Evolutionary conservation across 2,113 vertebrate genomes (phyloP).

Genomic region (Lipotes vexillifer): DNA sequence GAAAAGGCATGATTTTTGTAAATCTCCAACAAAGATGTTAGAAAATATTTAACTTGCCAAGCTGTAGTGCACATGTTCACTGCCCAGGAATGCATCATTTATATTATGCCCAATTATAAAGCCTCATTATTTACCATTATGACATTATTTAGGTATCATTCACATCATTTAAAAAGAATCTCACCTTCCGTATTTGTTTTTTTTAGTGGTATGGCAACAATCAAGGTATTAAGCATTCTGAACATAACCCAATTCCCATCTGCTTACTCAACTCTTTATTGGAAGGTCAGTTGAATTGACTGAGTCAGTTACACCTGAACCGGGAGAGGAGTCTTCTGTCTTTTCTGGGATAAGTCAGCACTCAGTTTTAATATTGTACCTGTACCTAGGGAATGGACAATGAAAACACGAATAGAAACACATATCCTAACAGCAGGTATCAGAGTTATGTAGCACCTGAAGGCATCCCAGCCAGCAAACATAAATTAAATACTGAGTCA

Average conservation of each 20-base stretch:
- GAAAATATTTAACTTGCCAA: slow-evolving; percentile 13
- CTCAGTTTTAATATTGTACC: slow-evolving; percentile 43
- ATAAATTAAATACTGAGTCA: slow-evolving; percentile 28
- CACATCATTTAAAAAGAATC: background rate
- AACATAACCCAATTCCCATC: background rate
- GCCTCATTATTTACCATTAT: slow-evolving; percentile 29
- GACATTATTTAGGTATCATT: slow-evolving; percentile 2
- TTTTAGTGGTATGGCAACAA: background rate
- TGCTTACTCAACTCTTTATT: slow-evolving; percentile 32
- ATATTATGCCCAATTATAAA: background rate
- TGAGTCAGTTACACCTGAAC: slow-evolving; percentile 30
- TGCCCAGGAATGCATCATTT: background rate
- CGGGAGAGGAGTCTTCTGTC: background rate
- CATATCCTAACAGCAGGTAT: background rate
- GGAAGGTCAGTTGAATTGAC: slow-evolving; percentile 23
- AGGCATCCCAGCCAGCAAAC: background rate
- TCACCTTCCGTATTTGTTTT: slow-evolving; percentile 3
- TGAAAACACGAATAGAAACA: slow-evolving; percentile 5
- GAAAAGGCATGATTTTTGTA: background rate
- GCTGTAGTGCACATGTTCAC: background rate
- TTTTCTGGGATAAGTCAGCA: slow-evolving; percentile 37
- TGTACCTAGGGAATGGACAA: background rate
- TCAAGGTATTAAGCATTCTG: slow-evolving; percentile 35
- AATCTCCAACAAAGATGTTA: background rate
- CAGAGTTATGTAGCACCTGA: background rate